Evolutionary conservation across 2,797 vertebrate species (phyloP).

Genomic region (Takifugu ocellatus): DNA sequence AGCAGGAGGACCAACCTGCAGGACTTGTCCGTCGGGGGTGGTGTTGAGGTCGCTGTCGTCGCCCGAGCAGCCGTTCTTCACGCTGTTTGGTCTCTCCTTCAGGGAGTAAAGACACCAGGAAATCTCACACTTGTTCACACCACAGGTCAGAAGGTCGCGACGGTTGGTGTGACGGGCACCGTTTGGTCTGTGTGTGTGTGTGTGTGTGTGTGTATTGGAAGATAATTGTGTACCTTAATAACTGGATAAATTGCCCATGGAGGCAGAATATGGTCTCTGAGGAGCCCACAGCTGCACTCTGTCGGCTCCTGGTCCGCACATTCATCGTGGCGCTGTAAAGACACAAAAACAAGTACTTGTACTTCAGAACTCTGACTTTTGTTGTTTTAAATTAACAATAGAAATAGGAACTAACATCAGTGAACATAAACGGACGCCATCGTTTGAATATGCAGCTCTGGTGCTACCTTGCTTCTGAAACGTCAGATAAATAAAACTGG

Average conservation of each 20-base stretch:
- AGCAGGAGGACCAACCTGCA: conserved; percentile 74
- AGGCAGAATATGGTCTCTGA: conserved; percentile 88
- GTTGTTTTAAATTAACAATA: too few relatives aligned
- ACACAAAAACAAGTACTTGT: too few relatives aligned
- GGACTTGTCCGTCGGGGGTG: conserved; percentile 85
- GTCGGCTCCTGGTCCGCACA: conserved; percentile 77
- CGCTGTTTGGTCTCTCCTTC: conserved; percentile 81
- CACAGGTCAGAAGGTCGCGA: too few relatives aligned
- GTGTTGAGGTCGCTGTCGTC: conserved; percentile 79
- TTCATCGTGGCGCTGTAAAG: conserved; percentile 83
- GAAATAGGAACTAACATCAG: too few relatives aligned
- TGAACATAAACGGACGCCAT: too few relatives aligned
- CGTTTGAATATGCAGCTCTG: too few relatives aligned
- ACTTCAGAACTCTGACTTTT: too few relatives aligned
- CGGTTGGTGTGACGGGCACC: conserved; percentile 16
- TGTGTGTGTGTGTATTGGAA: conserved; percentile 7
- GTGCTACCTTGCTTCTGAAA: too few relatives aligned
- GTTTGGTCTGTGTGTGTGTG: conserved; percentile 11
- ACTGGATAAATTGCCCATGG: conserved; percentile 89
- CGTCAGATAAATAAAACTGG: too few relatives aligned
- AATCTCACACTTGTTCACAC: conserved; percentile 8
- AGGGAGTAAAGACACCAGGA: conserved; percentile 12
- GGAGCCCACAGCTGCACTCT: conserved; percentile 82
- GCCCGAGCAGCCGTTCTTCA: conserved; percentile 68
- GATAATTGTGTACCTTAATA: conserved; percentile 78